phyloP scores from a whole-genome alignment of 2,888 invertebrate species.

The Papilio elwesi region DNA sequence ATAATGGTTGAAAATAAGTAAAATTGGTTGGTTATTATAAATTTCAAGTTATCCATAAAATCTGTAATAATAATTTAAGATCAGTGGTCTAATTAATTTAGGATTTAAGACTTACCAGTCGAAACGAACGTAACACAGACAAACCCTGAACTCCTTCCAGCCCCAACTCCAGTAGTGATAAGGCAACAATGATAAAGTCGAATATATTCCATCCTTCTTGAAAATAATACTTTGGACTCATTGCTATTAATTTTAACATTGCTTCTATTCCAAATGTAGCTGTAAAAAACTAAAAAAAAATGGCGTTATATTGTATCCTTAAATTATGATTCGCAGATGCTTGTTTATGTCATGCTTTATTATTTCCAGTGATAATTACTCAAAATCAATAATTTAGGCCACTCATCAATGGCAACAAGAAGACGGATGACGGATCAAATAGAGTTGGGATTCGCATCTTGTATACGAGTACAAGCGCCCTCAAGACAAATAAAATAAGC shows the following conservation, averaged over 20 bases:
- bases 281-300: constrained; percentile 94
- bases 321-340: no score
- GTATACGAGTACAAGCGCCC: no score
- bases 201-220: constrained; percentile 99
- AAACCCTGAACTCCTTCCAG: constrained; percentile 97
- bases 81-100: constrained; percentile 16
- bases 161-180: constrained; percentile 96
- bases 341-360: no score
- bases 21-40: not conserved
- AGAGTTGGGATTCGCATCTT: no score
- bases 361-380: no score
- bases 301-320: constrained; percentile 7
- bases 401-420: no score
- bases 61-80: not conserved
- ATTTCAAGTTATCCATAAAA: not conserved
- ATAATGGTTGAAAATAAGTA: not conserved
- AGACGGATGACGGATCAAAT: no score
- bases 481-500: no score
- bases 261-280: constrained; percentile 98
- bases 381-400: no score
- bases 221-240: constrained; percentile 98
- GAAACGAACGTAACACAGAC: constrained; percentile 98
- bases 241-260: constrained; percentile 95
- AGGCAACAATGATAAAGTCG: constrained; percentile 98
- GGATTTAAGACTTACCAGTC: constrained; percentile 92